Base-by-base conservation (phyloP, 2,797 vertebrate genomes). In the Lagocephalus sceleratus region DNA sequence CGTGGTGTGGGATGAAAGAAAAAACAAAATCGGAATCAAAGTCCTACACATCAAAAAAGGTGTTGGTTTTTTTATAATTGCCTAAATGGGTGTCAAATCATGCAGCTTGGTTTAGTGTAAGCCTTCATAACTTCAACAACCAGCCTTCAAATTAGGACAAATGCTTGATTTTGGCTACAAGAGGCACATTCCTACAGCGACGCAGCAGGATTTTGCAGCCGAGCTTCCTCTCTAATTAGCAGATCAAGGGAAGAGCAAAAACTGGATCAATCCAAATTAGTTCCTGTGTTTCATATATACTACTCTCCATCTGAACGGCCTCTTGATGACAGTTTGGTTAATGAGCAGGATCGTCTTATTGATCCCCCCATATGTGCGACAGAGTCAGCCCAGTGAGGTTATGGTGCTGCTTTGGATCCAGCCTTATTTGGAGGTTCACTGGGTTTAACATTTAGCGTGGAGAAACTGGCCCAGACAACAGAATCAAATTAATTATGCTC, bases 141-240 rank as follows among this genome's bases (percentile, higher is more conserved):
- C 51, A 38, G 48, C 58, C 71, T 79, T 88, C 68, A 88, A 88
- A 89, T 90, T 83, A 85, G 66, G 35, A 60, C 65, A 62, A 73
- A 84, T 58, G 61, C 78, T 83, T 40, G 73, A 76, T 55, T 68
- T 62, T 79, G 75, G 71, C 75, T 54, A 42, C 43, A 47, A 55
- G 61, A 66, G 56, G 19, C 3, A 11, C 70, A 72, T 80, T 76
- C 73, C 69, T 71, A 26, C 59, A 53, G 65, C 50, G 35, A 54
- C 66, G 69, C 59, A 23, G 51, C 42, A 22, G 54, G 58, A 78
- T 74, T 80, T 35, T 76, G 68, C 83, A 80, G 78, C 67, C 60
- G 16, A 59, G 70, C 66, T 83, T 81, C 65, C 73, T 85, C 76
- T 87, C 60, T 83, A 85, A 88, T 88, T 80, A 84, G 54, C 56